Conservation (phyloP, 2,113 vertebrate species). For the Ochotona princeps region DNA sequence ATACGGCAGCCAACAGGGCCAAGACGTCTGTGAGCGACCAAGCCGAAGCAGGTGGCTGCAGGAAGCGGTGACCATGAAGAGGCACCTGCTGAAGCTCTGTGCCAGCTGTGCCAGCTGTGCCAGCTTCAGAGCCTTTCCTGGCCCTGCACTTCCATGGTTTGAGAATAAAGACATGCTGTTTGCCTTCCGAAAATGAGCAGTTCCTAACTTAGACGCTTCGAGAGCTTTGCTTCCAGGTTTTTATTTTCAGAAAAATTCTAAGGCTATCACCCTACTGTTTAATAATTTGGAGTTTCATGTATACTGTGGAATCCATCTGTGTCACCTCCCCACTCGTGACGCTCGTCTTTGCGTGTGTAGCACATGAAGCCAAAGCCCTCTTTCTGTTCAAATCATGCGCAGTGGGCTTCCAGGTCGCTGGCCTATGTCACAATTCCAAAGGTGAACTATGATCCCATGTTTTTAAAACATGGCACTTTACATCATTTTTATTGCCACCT, state of each 20-base stretch:
- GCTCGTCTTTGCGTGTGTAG: background rate
- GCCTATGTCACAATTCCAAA: conserved; percentile 8
- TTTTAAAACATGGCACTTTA: conserved; percentile 46
- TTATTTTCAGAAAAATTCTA: conserved; percentile 75
- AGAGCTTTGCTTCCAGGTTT: conserved; percentile 67
- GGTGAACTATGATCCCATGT: conserved; percentile 27
- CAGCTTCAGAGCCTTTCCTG: background rate
- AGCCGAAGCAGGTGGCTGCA: background rate
- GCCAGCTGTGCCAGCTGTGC: background rate
- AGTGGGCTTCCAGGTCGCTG: background rate
- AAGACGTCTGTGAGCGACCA: conserved; percentile 55
- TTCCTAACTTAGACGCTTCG: conserved; percentile 71
- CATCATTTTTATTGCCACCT: background rate
- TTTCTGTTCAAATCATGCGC: background rate
- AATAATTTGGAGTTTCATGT: background rate
- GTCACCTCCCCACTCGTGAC: background rate
- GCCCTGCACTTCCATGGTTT: conserved; percentile 35
- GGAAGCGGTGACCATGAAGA: background rate
- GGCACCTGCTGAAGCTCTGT: background rate
- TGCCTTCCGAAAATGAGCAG: conserved; percentile 66
- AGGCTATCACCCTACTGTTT: conserved; percentile 50
- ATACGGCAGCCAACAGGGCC: conserved; percentile 56
- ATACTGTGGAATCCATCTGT: background rate
- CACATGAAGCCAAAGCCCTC: background rate
- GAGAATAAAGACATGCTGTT: conserved; percentile 68